A percentile compares a stretch with the other conserved stretches of the same genome.
Conservation (phyloP, 2,888 invertebrate species). For the Scotopteryx bipunctaria region DNA sequence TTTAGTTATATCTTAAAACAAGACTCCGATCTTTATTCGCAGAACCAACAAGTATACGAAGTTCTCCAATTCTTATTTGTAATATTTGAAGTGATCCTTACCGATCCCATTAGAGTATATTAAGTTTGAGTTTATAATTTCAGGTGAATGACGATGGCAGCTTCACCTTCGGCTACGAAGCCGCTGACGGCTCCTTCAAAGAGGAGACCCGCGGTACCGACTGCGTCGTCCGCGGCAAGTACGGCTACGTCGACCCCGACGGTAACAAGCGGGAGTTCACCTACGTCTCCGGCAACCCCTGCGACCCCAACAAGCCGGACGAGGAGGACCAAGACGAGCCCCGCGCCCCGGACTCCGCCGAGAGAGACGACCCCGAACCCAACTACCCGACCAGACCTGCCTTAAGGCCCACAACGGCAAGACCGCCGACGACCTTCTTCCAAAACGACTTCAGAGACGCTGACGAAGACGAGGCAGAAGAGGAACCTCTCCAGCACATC, state of each 20-base stretch:
- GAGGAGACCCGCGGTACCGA: constrained; percentile 93
- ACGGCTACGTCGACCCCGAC: constrained; percentile 93
- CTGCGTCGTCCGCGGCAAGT: constrained; percentile 93
- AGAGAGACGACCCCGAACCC: constrained; percentile 86
- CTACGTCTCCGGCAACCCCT: constrained; percentile 93
- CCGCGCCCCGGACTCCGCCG: constrained; percentile 82
- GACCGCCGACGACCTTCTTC: constrained; percentile 87
- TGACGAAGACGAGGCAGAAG: constrained; percentile 84
- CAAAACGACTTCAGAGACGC: constrained; percentile 88
- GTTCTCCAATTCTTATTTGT: not conserved
- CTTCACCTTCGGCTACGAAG: constrained; percentile 93
- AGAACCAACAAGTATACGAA: too few relatives aligned
- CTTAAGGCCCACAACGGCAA: constrained; percentile 73
- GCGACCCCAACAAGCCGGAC: constrained; percentile 91
- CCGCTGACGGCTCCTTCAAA: constrained; percentile 93
- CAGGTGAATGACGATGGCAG: constrained; percentile 91
- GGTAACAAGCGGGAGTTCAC: constrained; percentile 94
- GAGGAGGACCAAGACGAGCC: constrained; percentile 84
- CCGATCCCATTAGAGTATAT: too few relatives aligned
- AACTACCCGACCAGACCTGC: constrained; percentile 78
- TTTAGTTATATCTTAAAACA: too few relatives aligned
- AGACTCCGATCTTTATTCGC: too few relatives aligned
- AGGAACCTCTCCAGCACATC: constrained; percentile 76
- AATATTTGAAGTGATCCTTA: too few relatives aligned
- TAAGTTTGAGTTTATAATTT: too few relatives aligned